A percentile compares a stretch with the other conserved stretches of the same genome.
phyloP scores from a whole-genome alignment of 2,888 invertebrate genomes.

The Sepioteuthis lessoniana region DNA sequence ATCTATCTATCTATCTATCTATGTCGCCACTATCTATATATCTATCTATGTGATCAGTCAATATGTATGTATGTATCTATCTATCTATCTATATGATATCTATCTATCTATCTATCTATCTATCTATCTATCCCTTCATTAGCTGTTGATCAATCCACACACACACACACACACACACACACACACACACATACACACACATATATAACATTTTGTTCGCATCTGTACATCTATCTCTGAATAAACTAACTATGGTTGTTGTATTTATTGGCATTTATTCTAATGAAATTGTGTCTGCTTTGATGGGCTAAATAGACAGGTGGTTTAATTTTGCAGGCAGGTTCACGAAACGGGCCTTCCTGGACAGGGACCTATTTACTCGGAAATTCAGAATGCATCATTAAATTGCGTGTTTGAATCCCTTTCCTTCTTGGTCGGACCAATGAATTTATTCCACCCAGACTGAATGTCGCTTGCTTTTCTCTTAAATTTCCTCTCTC shows the following conservation, averaged over 20 bases:
- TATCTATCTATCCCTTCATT: too few relatives aligned
- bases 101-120: background rate
- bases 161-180: too few relatives aligned
- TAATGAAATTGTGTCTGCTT: background rate
- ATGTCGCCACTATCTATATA: too few relatives aligned
- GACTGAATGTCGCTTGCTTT: background rate
- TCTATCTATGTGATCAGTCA: too few relatives aligned
- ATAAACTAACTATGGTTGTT: too few relatives aligned
- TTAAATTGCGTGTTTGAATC: background rate
- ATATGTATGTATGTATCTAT: too few relatives aligned
- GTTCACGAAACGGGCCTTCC: background rate
- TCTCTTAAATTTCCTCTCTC: background rate
- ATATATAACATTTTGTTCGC: too few relatives aligned
- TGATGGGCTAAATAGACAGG: background rate
- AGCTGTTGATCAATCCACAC: too few relatives aligned
- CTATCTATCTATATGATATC: background rate
- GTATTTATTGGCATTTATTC: background rate
- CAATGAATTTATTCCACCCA: background rate
- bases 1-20: background rate
- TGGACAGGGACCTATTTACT: background rate
- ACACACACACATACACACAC: too few relatives aligned
- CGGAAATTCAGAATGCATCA: slow-evolving; percentile 7
- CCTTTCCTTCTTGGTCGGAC: background rate
- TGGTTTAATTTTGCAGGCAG: background rate
- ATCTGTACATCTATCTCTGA: too few relatives aligned